Conservation (phyloP, 2,888 invertebrate genomes). For the Argynnis bischoffii region DNA sequence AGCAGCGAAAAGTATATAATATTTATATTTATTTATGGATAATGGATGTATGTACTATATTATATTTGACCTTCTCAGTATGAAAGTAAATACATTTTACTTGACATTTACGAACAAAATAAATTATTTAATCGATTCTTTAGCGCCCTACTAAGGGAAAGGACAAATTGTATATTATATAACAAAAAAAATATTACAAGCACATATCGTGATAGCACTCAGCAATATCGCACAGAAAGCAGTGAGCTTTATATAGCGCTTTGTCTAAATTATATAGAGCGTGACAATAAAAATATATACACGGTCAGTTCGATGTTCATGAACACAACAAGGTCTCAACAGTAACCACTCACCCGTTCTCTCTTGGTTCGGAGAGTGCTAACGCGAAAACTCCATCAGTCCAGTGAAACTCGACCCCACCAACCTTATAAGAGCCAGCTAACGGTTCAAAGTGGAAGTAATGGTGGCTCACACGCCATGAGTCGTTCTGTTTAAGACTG, state of each 20-base stretch:
- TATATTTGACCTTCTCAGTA: too few species aligned
- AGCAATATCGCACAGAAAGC: conserved; percentile 1
- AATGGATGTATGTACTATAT: too few species aligned
- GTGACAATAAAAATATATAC: conserved; percentile 35
- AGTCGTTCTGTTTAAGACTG: conserved; percentile 86
- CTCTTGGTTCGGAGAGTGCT: conserved; percentile 84
- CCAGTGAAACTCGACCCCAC: conserved; percentile 92
- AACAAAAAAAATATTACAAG: not conserved
- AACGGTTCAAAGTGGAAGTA: conserved; percentile 93
- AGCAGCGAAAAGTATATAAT: too few species aligned
- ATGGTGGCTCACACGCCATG: conserved; percentile 91
- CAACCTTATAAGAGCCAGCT: conserved; percentile 88
- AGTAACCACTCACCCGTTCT: conserved; percentile 73
- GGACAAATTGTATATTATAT: not conserved
- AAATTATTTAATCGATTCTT: not conserved
- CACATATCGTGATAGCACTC: not conserved
- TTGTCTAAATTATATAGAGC: conserved; percentile 32
- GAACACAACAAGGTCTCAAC: conserved; percentile 39
- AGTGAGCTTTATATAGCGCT: conserved; percentile 6
- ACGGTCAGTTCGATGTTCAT: conserved; percentile 40
- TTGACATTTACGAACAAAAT: too few species aligned
- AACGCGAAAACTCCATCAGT: conserved; percentile 91
- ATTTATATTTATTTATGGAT: too few species aligned
- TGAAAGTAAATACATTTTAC: too few species aligned
- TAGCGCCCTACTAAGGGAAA: not conserved